Base-by-base conservation (phyloP, 2,888 invertebrate genomes). In the Chirona hameri region DNA sequence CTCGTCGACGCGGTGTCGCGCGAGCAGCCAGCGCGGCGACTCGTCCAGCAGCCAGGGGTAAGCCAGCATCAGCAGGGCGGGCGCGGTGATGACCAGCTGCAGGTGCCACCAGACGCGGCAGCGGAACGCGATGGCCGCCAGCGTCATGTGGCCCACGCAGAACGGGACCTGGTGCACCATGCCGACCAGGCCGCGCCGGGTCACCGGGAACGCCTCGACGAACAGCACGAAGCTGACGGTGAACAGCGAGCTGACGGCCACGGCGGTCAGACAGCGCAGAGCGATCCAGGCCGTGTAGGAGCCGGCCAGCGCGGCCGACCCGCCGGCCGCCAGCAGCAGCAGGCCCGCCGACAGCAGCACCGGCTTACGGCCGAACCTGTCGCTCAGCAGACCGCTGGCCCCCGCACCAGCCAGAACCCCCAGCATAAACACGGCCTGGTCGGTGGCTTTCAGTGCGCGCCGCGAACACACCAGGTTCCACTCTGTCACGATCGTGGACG, bases 1-100 rank as follows among this genome's bases (percentile, higher is more conserved):
- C 85, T 91, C 89, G 55, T 91, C 91, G 82, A 91, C 90, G 84
- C 89, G 90, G 0, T 93, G 93, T 1, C 91, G 91, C 18, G 93
- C 92, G 76, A 94, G 90, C 18, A 94, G 89, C 94, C 94, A 95
- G 82, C 94, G 90, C 0, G 95, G 94, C 3, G 94, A 94, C 88
- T 95, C 95, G 0, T 94, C 94, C 82, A 94, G 88, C 14, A 93
- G 86, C 91, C 90, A 91, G 83, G 89, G 88, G 85, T 90, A 90
- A 1, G 87, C 84, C 52, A 91, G 87, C 85, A 93, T 89, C 60
- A 93, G 85, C 57, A 92, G 86, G 0, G 91, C 91, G 0, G 91
- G 92, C 80, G 93, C 86, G 0, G 93, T 92, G 84, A 93, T 91
- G 0, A 91, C 91, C 81, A 93, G 88, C 87, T 93, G 93, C 83